Conservation (phyloP, 2,113 vertebrate genomes). For the Xerus inauris region DNA sequence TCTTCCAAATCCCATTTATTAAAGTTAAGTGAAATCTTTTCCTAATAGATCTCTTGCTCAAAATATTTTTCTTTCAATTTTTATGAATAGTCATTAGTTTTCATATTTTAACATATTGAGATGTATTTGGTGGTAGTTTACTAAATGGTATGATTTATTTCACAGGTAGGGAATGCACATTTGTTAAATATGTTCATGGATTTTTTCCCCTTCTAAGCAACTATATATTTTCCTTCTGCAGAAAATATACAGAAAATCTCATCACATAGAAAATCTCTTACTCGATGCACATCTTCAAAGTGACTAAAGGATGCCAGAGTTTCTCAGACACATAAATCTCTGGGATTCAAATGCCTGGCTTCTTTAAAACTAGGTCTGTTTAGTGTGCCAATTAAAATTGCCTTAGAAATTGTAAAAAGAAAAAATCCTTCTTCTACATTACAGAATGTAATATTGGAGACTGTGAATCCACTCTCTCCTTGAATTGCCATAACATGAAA, state of each 20-base stretch:
- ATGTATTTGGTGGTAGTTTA: slow-evolving; percentile 73
- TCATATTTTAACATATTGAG: slow-evolving; percentile 75
- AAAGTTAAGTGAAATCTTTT: slow-evolving; percentile 71
- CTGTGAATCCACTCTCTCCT: background rate
- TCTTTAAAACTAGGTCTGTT: slow-evolving; percentile 62
- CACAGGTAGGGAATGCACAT: slow-evolving; percentile 55
- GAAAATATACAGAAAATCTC: slow-evolving; percentile 58
- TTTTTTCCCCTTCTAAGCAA: slow-evolving; percentile 70
- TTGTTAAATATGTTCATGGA: slow-evolving; percentile 68
- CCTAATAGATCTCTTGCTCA: slow-evolving; percentile 69
- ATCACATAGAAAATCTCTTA: slow-evolving; percentile 59
- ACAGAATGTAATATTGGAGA: background rate
- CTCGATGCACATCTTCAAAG: slow-evolving; percentile 48
- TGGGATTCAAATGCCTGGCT: slow-evolving; percentile 53
- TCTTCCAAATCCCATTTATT: slow-evolving; percentile 72
- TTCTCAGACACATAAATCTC: slow-evolving; percentile 66
- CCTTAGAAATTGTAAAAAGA: slow-evolving; percentile 16
- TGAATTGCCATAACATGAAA: background rate
- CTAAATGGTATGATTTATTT: slow-evolving; percentile 76
- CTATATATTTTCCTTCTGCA: slow-evolving; percentile 56
- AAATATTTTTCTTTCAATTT: slow-evolving; percentile 75
- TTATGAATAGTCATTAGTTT: slow-evolving; percentile 74
- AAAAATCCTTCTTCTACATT: background rate
- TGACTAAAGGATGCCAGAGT: slow-evolving; percentile 42
- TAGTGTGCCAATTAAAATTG: slow-evolving; percentile 69